phyloP scores from a whole-genome alignment of 2,797 vertebrate genomes.

The Pyrocephalus nanus region DNA sequence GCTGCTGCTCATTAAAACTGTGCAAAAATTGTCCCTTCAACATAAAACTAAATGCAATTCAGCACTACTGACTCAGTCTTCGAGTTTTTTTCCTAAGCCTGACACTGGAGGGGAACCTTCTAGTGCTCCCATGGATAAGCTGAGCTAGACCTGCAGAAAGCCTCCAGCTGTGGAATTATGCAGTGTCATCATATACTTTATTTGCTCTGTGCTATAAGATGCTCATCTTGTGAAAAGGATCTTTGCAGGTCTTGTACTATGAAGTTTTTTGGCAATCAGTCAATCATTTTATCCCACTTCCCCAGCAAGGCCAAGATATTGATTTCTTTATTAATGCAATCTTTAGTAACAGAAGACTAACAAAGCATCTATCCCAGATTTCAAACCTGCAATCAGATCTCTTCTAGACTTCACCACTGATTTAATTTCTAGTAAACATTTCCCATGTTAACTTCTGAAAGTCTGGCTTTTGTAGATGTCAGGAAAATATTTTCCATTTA shows the following conservation, averaged over 20 bases:
- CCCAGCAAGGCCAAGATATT: conserved; percentile 20
- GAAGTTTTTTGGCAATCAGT: conserved; percentile 51
- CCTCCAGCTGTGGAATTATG: background rate
- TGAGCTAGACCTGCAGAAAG: background rate
- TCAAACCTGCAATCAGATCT: conserved; percentile 61
- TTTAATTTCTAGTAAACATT: conserved; percentile 65
- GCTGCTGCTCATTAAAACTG: conserved; percentile 53
- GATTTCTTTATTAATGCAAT: conserved; percentile 49
- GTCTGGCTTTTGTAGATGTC: background rate
- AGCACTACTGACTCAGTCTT: background rate
- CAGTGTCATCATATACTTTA: background rate
- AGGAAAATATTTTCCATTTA: conserved; percentile 8
- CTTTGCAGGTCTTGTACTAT: background rate
- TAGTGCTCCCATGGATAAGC: background rate
- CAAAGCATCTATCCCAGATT: conserved; percentile 17
- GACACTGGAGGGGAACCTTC: conserved; percentile 22
- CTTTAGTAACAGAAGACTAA: conserved; percentile 45
- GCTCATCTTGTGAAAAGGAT: background rate
- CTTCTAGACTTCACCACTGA: background rate
- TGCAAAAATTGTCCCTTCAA: conserved; percentile 32
- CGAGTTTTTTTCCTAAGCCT: background rate
- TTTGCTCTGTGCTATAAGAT: background rate
- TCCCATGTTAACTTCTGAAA: conserved; percentile 25
- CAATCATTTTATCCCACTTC: conserved; percentile 59
- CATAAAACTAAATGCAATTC: conserved; percentile 41